Base-by-base conservation (phyloP, 2,797 vertebrate species). In the Spheniscus humboldti region DNA sequence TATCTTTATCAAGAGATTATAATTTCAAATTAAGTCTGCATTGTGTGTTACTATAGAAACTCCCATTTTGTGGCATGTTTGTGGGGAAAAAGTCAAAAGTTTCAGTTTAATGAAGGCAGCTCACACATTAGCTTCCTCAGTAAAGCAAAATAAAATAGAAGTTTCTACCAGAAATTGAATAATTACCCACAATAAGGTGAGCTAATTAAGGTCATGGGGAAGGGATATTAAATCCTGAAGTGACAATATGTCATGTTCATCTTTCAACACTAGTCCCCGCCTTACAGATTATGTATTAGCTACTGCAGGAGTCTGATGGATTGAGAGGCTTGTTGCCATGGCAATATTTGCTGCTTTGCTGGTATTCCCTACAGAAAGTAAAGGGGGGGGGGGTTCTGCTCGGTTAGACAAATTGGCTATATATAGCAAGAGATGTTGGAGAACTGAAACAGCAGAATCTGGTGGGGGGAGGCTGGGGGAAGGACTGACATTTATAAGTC, bases 311-410 rank as follows among this genome's bases (percentile, higher is more conserved):
- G 97, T 95, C 98, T 97, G 97, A 97, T 97, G 97, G 98, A 98
- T 97, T 86, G 98, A 98, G 98, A 98, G 88, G 95, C 97, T 95
- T 35, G 99, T 99, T 99, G 97, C 98, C 98, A 99, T 99, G 98
- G 99, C 98, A 98, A 99, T 97, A 97, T 94, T 97, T 93, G 93
- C 98, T 98, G 98, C 98, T 98, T 98, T 98, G 97, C 98, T 98
- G 98, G 98, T 98, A 98, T 98, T 99, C 98, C 98, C 98, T 97
- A 78, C 97, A 97, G 98, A 98, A 98, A 98, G 97, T 96, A 95
- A 93, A 96, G 35, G 35, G 35, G 35, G 35, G 35, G 35, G 35
- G 35, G 35, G 7, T 35, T 35, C 82, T 88, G 78, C 80, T 96
- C 95, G 87, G 91, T 91, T 97, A 97, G 97, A 98, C 97, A 97